Evolutionary conservation across 2,797 vertebrate genomes (phyloP), one percentile per base, ranked within the genome.

Genomic region (Lepilemur ruficaudatus): DNA sequence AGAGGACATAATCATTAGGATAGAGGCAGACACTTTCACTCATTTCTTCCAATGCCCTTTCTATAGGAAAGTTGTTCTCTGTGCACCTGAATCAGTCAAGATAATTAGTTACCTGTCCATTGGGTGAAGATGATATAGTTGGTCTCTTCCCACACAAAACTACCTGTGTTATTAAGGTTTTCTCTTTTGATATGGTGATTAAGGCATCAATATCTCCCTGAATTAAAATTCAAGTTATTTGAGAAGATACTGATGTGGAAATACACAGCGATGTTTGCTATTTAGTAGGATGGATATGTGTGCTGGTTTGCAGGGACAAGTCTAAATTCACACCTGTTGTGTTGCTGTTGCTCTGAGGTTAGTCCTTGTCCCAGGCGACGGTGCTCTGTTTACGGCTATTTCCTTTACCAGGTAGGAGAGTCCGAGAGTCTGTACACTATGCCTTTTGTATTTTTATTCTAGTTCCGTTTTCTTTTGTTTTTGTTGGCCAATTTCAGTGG

Each of bases 21-120:
- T n/a, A 69, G 89, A 87, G 70, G 61, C 65, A 41, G 20, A 23
- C 23, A 23, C 75, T 57, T 89, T 82, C 52, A 82, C 41, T 73
- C 73, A 20, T 89, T 17, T 82, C 23, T 90, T 32, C 10, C 46
- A 67, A 85, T 65, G 18, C 6, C 63, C 38, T 82, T 91, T 96
- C 75, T 61, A 41, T 32, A 46, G 48, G 38, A 80, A 63, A 67
- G 10, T 41, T 23, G 5, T 48, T 12, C 38, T 35, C 28, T 25
- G 63, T 55, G 41, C 84, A 30, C 48, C 32, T 4, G 41, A n/a
- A 23, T n/a, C 82, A 75, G 41, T 25, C 30, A 46, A 22, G 70
- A 55, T 30, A 65, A 35, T 18, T 30, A 48, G 28, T 22, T 43
- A n/a, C 20, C 12, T 2, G 10, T 67, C n/a, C 14, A 14, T 5